Evolutionary conservation across 2,888 invertebrate genomes (phyloP).

Genomic region (Drosophila pegasa): DNA sequence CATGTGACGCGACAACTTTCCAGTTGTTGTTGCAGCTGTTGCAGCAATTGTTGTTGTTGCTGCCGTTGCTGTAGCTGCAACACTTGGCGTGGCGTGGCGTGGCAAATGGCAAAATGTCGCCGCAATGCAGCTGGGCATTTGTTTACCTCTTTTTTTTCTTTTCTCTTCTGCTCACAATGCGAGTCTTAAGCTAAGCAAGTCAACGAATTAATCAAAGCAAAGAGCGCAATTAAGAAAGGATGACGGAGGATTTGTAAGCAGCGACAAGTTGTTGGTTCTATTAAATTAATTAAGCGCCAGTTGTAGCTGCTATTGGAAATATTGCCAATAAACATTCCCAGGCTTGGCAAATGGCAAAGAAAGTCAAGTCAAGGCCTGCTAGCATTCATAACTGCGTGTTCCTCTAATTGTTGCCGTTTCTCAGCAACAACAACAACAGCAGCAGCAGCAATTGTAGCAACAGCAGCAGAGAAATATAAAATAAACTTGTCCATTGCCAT

Average conservation of each 20-base stretch:
- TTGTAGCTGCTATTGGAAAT: slow-evolving; percentile 10
- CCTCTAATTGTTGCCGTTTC: slow-evolving; percentile 64
- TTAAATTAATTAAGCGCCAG: slow-evolving; percentile 12
- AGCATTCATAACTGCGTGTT: slow-evolving; percentile 53
- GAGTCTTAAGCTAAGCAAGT: slow-evolving; percentile 60
- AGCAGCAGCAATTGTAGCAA: slow-evolving; percentile 25
- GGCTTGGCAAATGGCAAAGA: slow-evolving; percentile 14
- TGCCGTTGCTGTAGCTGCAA: slow-evolving; percentile 55
- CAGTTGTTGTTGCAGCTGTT: slow-evolving; percentile 49
- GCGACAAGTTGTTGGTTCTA: neutral
- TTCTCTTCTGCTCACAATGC: slow-evolving; percentile 34
- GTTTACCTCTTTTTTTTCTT: slow-evolving; percentile 32
- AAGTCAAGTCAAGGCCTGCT: slow-evolving; percentile 21
- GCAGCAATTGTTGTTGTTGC: slow-evolving; percentile 22
- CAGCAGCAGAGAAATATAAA: slow-evolving; percentile 23
- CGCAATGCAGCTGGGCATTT: slow-evolving; percentile 52
- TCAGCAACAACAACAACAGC: slow-evolving; percentile 35
- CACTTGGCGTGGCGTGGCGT: slow-evolving; percentile 67
- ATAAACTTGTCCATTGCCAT: slow-evolving; percentile 56
- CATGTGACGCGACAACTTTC: slow-evolving; percentile 80
- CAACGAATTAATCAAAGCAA: slow-evolving; percentile 72
- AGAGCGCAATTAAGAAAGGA: slow-evolving; percentile 59
- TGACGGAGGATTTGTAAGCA: neutral
- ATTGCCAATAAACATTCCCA: slow-evolving; percentile 27
- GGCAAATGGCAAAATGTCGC: slow-evolving; percentile 69